phyloP scores from a whole-genome alignment of 2,888 invertebrate genomes.

The Leptodirus hochenwartii region DNA sequence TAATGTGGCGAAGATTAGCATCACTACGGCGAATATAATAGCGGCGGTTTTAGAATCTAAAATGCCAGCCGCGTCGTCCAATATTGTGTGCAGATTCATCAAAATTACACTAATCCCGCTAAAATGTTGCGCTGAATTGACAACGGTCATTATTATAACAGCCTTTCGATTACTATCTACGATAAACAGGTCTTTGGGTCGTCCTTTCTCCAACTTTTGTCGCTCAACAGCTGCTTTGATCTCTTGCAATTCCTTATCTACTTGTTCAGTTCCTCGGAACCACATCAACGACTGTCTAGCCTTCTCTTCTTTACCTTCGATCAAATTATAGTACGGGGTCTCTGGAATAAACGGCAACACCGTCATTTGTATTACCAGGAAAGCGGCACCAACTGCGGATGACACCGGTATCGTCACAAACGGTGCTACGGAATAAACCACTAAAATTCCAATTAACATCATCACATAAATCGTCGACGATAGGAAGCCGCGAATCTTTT shows the following conservation, averaged over 20 bases:
- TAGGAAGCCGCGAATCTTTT: slow-evolving; percentile 24
- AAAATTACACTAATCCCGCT: slow-evolving; percentile 23
- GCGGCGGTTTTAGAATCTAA: slow-evolving; percentile 19
- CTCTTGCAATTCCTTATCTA: slow-evolving; percentile 20
- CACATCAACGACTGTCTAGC: slow-evolving; percentile 20
- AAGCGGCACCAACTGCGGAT: slow-evolving; percentile 19
- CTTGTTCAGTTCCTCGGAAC: slow-evolving; percentile 16
- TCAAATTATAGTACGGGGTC: slow-evolving; percentile 23
- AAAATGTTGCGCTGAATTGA: slow-evolving; percentile 24
- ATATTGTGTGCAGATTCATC: slow-evolving; percentile 25
- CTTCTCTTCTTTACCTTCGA: slow-evolving; percentile 17
- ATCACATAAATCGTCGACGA: slow-evolving; percentile 24
- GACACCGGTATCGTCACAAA: slow-evolving; percentile 21
- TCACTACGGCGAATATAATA: slow-evolving; percentile 22
- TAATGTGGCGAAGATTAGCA: slow-evolving; percentile 19
- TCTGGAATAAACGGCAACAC: slow-evolving; percentile 25
- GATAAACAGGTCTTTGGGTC: slow-evolving; percentile 21
- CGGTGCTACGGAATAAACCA: slow-evolving; percentile 23
- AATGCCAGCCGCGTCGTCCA: slow-evolving; percentile 21
- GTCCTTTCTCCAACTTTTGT: slow-evolving; percentile 21
- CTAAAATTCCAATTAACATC: slow-evolving; percentile 23
- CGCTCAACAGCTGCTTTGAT: slow-evolving; percentile 21
- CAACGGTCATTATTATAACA: slow-evolving; percentile 22
- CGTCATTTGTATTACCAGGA: slow-evolving; percentile 19
- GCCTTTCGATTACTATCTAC: slow-evolving; percentile 23